A percentile compares a stretch with the other conserved stretches of the same genome.
These are phyloP conservation scores for Microcebus murinus DNA, from an alignment of 2,113 vertebrate genomes.

Conservation along the genomic window DNA sequence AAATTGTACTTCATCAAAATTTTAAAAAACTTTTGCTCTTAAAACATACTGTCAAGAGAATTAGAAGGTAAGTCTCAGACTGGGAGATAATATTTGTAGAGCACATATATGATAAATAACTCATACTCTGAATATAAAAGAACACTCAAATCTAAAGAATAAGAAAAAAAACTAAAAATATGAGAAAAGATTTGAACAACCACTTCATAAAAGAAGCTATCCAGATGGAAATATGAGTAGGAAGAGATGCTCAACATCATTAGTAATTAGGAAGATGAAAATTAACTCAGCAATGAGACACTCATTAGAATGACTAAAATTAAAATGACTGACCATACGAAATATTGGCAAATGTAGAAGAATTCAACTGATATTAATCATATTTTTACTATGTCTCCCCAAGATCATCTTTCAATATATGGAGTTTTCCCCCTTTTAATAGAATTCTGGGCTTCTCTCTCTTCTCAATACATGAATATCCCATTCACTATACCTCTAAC, in stretches of 20 bases:
- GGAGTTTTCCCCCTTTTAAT: background rate
- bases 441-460: background rate
- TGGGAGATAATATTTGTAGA: background rate
- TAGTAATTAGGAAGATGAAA: conserved; percentile 35
- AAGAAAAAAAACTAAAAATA: background rate
- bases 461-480: background rate
- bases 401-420: background rate
- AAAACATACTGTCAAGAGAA: background rate
- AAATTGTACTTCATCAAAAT: background rate
- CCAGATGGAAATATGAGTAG: background rate
- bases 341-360: background rate
- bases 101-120: background rate
- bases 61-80: background rate
- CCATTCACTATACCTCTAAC: background rate
- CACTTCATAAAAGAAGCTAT: background rate
- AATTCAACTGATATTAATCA: background rate
- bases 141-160: background rate
- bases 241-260: background rate
- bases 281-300: background rate
- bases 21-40: background rate
- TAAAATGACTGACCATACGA: background rate
- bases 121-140: background rate
- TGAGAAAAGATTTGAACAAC: background rate
- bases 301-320: background rate
- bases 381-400: background rate